Percentiles rank a stretch among this genome's conserved stretches.
Conservation (phyloP, 2,888 invertebrate genomes). For the Stenurella melanura region DNA sequence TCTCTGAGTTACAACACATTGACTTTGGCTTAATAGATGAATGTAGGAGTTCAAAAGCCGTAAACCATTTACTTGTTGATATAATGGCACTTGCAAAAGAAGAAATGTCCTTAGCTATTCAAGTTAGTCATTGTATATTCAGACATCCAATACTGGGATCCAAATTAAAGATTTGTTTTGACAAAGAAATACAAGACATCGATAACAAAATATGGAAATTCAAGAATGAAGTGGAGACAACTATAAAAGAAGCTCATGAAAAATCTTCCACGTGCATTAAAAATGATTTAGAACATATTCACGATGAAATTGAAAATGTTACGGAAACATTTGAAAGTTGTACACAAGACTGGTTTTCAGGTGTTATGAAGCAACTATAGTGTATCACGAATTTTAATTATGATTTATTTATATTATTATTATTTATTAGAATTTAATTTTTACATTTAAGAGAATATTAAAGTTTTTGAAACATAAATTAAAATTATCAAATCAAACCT, state of each 20-base stretch:
- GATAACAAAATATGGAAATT: conserved; percentile 15
- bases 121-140: conserved; percentile 2
- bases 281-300: neutral
- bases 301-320: conserved; percentile 2
- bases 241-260: neutral
- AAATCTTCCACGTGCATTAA: conserved; percentile 5
- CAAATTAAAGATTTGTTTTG: conserved; percentile 15
- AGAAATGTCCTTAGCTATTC: conserved; percentile 11
- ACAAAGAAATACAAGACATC: neutral
- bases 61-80: neutral
- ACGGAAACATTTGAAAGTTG: conserved; percentile 7
- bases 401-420: too few species aligned
- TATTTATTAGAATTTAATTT: too few species aligned
- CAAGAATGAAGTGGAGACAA: neutral
- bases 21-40: neutral
- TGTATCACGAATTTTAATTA: too few species aligned
- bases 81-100: neutral
- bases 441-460: too few species aligned
- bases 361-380: too few species aligned
- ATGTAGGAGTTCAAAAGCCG: neutral
- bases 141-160: conserved; percentile 9
- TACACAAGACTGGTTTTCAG: neutral
- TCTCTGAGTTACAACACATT: neutral
- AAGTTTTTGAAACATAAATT: too few species aligned
- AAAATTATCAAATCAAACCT: too few species aligned